Conservation (phyloP, 2,113 vertebrate species). For the Artemisiospiza belli region DNA sequence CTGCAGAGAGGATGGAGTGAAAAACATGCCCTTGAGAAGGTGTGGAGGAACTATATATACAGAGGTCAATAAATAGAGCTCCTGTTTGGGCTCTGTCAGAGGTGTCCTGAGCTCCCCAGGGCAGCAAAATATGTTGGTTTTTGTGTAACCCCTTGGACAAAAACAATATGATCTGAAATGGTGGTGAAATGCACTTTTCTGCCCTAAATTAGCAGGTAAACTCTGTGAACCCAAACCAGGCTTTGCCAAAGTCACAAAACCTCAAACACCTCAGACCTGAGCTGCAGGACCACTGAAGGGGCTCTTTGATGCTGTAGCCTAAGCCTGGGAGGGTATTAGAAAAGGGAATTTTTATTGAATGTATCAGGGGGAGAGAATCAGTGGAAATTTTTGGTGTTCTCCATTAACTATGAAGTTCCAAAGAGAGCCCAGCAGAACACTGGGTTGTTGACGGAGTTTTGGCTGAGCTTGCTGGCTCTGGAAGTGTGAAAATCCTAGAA, state of each 20-base stretch:
- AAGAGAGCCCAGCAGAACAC: neutral
- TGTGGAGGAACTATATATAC: neutral
- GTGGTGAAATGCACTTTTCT: neutral
- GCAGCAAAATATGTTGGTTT: neutral
- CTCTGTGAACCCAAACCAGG: neutral
- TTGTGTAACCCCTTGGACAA: neutral
- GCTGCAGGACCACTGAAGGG: neutral
- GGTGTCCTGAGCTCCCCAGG: neutral
- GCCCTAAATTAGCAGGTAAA: slow-evolving; percentile 24
- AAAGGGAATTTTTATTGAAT: neutral
- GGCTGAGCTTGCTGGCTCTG: neutral
- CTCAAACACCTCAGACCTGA: neutral
- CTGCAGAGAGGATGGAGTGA: neutral
- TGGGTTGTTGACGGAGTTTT: neutral
- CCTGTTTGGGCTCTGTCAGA: neutral
- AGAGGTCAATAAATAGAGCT: neutral
- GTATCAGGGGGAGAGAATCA: neutral
- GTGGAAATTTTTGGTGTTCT: neutral
- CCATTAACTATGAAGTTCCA: neutral
- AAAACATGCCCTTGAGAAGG: neutral
- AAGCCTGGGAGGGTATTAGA: neutral
- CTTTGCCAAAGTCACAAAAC: neutral
- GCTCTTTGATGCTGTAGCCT: neutral
- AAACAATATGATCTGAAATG: slow-evolving; percentile 4
- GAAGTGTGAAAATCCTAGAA: neutral